These are phyloP conservation scores for Psilopsiagon aymara DNA, from an alignment of 2,113 vertebrate genomes.

Conservation along the genomic window DNA sequence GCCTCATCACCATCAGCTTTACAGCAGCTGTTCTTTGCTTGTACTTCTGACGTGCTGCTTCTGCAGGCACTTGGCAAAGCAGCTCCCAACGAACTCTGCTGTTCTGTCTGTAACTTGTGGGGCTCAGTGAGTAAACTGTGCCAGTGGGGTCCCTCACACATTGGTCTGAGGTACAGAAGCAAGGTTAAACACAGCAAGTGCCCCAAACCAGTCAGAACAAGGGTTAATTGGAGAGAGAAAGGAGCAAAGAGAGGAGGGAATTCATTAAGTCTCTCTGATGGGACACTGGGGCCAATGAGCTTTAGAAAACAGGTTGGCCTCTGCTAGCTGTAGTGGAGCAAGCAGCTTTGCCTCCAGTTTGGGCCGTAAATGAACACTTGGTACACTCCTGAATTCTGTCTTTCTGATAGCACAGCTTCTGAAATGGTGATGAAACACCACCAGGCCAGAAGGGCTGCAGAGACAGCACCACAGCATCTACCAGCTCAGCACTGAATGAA, in stretches of 20 bases:
- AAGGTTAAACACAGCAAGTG: background rate
- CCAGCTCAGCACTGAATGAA: background rate
- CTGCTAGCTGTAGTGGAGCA: background rate
- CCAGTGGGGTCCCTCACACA: background rate
- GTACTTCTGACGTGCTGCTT: background rate
- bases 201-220: background rate
- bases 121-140: background rate
- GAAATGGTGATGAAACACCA: background rate
- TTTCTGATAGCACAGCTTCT: background rate
- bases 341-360: background rate
- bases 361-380: background rate
- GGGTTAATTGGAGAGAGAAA: background rate
- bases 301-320: background rate
- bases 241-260: background rate
- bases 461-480: background rate
- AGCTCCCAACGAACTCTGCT: background rate
- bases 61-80: background rate
- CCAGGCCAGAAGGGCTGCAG: background rate
- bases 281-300: background rate
- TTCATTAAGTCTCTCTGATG: background rate
- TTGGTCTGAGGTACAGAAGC: background rate
- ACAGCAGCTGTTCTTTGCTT: background rate
- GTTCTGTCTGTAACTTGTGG: background rate
- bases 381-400: background rate
- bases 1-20: background rate